phyloP scores from a whole-genome alignment of 1,140 invertebrate species.

The Solenopsis invicta region DNA sequence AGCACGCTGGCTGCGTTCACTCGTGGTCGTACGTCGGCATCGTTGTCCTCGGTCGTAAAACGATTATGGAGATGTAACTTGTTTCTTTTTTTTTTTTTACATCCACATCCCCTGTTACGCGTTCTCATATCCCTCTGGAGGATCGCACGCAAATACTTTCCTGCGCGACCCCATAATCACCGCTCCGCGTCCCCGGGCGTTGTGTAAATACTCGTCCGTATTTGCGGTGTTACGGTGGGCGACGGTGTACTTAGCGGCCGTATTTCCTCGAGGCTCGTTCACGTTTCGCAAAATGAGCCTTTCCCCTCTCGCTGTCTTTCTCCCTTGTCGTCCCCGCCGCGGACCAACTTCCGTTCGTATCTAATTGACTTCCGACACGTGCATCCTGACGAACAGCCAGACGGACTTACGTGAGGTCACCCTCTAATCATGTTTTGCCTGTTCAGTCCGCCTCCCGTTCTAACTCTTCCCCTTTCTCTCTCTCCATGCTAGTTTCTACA shows the following conservation, averaged over 20 bases:
- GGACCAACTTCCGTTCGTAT: constrained; percentile 66
- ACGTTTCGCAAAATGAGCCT: constrained; percentile 42
- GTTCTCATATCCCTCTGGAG: neutral
- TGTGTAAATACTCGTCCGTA: constrained; percentile 44
- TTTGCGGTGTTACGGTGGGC: constrained; percentile 11
- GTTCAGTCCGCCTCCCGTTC: neutral
- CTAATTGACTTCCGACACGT: constrained; percentile 76
- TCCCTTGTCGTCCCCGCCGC: constrained; percentile 7
- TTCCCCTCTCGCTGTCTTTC: constrained; percentile 13
- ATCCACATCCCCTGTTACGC: constrained; percentile 2
- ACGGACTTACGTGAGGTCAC: constrained; percentile 36
- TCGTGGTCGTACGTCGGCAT: neutral
- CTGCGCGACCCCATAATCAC: neutral
- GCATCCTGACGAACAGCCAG: constrained; percentile 42
- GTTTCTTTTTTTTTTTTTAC: constrained; percentile 25
- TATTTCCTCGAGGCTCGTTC: constrained; percentile 46
- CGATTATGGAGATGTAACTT: constrained; percentile 52
- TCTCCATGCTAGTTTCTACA: constrained; percentile 1
- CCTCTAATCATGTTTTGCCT: constrained; percentile 29
- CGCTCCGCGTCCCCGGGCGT: constrained; percentile 12
- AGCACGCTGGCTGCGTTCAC: neutral
- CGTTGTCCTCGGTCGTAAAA: constrained; percentile 18
- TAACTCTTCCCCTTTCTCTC: neutral
- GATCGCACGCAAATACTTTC: constrained; percentile 41
- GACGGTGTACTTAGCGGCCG: constrained; percentile 26